phyloP scores from a whole-genome alignment of 1,140 invertebrate species.

The Theocolax elegans region DNA sequence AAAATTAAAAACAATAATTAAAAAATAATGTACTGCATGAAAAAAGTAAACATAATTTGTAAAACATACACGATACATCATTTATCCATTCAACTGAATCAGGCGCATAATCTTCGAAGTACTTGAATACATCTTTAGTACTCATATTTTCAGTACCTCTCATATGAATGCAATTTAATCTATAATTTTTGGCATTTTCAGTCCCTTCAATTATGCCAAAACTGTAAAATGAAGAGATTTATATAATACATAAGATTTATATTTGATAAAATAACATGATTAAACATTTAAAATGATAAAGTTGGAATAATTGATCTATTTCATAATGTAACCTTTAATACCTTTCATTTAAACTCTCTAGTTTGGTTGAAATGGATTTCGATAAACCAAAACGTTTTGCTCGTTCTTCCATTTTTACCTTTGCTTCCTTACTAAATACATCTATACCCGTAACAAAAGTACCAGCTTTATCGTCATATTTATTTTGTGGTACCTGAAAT shows the following conservation, averaged over 20 bases:
- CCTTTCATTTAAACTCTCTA: conserved; percentile 74
- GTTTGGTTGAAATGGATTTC: conserved; percentile 68
- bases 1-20: background rate
- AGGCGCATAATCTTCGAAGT: conserved; percentile 80
- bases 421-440: conserved; percentile 73
- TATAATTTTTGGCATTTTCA: conserved; percentile 70
- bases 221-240: conserved; percentile 58
- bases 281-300: too few relatives aligned
- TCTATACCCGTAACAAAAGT: conserved; percentile 70
- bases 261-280: background rate
- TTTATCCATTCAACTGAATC: conserved; percentile 84
- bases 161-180: conserved; percentile 80
- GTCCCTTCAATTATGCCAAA: conserved; percentile 73
- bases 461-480: conserved; percentile 65
- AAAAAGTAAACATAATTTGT: conserved; percentile 7
- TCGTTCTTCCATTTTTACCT: conserved; percentile 74
- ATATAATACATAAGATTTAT: background rate
- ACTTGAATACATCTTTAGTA: conserved; percentile 82
- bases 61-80: conserved; percentile 76
- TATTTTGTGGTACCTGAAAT: conserved; percentile 40
- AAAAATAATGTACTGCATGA: conserved; percentile 22
- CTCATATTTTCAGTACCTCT: conserved; percentile 79
- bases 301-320: too few relatives aligned
- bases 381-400: conserved; percentile 77
- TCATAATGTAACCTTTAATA: too few relatives aligned